Conservation (phyloP, 2,797 vertebrate species). For the Heliangelus exortis region DNA sequence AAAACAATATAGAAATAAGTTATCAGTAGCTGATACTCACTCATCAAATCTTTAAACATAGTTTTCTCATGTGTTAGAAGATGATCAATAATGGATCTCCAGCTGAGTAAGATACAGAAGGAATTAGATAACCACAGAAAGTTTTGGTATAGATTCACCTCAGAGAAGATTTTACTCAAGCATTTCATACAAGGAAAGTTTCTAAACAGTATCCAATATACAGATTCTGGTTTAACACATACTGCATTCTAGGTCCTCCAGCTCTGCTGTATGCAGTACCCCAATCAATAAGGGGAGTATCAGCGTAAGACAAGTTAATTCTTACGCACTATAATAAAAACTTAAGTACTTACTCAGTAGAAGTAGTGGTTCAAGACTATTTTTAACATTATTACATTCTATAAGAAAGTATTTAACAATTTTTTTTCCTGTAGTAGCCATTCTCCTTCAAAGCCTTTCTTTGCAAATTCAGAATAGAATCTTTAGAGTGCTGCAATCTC, state of each 20-base stretch:
- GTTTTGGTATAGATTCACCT: neutral
- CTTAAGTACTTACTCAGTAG: neutral
- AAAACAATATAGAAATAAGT: neutral
- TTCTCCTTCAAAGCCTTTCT: neutral
- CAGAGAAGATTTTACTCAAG: neutral
- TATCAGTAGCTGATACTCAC: slow-evolving; percentile 85
- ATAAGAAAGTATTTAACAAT: neutral
- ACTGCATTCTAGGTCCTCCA: neutral
- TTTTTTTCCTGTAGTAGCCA: neutral
- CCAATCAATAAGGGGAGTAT: neutral
- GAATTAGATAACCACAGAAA: neutral
- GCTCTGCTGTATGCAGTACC: neutral
- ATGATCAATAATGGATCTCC: slow-evolving; percentile 96
- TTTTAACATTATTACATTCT: neutral
- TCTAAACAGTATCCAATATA: neutral
- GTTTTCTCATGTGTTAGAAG: slow-evolving; percentile 98
- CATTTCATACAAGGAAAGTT: neutral
- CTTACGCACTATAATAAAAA: neutral
- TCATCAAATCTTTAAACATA: slow-evolving; percentile 99
- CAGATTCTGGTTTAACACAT: neutral
- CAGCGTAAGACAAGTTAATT: neutral
- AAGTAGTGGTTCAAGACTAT: neutral
- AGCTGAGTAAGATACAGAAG: slow-evolving; percentile 77
- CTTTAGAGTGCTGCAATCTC: neutral
- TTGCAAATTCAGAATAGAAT: neutral